Percentiles rank a stretch among this genome's conserved stretches.
Conservation (phyloP, 1,140 invertebrate genomes). For the Zaprionus capensis region DNA sequence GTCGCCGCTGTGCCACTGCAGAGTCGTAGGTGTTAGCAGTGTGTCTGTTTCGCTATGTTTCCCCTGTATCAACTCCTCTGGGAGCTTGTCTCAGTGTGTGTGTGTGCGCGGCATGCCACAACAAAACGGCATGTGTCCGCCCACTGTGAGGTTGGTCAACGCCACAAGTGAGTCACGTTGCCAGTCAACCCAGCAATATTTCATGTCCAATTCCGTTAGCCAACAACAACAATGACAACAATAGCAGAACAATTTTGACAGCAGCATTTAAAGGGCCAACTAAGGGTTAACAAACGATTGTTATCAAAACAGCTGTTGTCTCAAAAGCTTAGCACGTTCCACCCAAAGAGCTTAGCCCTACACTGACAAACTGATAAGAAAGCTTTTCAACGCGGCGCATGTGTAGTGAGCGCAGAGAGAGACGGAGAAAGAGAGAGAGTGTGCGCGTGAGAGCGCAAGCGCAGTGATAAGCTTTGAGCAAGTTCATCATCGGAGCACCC, state of each 20-base stretch:
- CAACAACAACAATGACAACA: constrained; percentile 24
- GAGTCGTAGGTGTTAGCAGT: constrained; percentile 68
- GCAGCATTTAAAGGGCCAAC: constrained; percentile 44
- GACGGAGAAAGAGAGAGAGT: constrained; percentile 22
- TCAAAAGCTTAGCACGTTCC: constrained; percentile 4
- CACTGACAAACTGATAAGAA: constrained; percentile 66
- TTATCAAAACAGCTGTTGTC: constrained; percentile 70
- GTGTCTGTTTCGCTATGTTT: constrained; percentile 64
- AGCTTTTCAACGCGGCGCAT: constrained; percentile 63
- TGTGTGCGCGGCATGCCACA: constrained; percentile 69
- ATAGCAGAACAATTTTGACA: neutral
- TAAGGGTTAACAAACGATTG: constrained; percentile 56
- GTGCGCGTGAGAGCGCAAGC: constrained; percentile 36
- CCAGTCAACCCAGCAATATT: constrained; percentile 63
- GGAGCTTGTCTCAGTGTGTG: constrained; percentile 24
- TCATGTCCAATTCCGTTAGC: constrained; percentile 60
- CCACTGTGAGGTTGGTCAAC: constrained; percentile 56
- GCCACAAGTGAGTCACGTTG: constrained; percentile 75
- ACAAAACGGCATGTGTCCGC: constrained; percentile 72
- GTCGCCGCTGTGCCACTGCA: constrained; percentile 44
- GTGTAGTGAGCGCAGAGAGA: constrained; percentile 39
- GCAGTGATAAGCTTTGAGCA: constrained; percentile 40
- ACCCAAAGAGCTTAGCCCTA: constrained; percentile 19
- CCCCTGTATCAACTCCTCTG: constrained; percentile 25
- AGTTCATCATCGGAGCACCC: constrained; percentile 21